These are phyloP conservation scores for Astyanax mexicanus DNA, from an alignment of 2,797 vertebrate genomes.

Conservation along the genomic window DNA sequence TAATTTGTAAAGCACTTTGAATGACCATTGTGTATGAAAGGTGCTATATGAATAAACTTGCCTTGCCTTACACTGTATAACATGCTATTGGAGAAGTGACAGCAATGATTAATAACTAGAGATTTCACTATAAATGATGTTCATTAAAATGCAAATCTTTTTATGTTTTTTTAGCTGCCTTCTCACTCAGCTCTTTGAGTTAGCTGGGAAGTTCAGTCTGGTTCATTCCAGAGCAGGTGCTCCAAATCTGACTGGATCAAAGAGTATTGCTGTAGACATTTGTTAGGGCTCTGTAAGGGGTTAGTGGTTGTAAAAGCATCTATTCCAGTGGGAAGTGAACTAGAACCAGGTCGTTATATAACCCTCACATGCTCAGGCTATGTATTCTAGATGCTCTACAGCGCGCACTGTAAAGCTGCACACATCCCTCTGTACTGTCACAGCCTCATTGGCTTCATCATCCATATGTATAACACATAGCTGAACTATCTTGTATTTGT, in stretches of 20 bases:
- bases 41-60: too few relatives aligned
- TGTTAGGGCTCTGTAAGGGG: background rate
- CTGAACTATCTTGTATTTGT: background rate
- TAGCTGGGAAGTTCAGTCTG: background rate
- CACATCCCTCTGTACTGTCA: background rate
- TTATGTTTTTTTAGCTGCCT: background rate
- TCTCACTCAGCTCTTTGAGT: background rate
- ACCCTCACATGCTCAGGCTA: conserved; percentile 4
- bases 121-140: too few relatives aligned
- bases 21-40: too few relatives aligned
- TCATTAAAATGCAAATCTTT: background rate
- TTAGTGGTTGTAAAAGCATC: conserved; percentile 8
- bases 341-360: conserved; percentile 1
- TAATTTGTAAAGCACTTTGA: too few relatives aligned
- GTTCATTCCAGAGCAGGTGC: background rate
- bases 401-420: background rate
- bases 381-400: background rate
- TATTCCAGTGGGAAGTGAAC: conserved; percentile 16
- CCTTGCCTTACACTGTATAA: too few relatives aligned
- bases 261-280: background rate
- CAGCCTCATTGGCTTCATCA: conserved; percentile 1
- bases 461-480: conserved; percentile 10
- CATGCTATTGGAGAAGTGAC: too few relatives aligned
- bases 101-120: too few relatives aligned
- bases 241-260: conserved; percentile 3